Conservation (phyloP, 1,140 invertebrate genomes). For the Temnothorax curvispinosus region DNA sequence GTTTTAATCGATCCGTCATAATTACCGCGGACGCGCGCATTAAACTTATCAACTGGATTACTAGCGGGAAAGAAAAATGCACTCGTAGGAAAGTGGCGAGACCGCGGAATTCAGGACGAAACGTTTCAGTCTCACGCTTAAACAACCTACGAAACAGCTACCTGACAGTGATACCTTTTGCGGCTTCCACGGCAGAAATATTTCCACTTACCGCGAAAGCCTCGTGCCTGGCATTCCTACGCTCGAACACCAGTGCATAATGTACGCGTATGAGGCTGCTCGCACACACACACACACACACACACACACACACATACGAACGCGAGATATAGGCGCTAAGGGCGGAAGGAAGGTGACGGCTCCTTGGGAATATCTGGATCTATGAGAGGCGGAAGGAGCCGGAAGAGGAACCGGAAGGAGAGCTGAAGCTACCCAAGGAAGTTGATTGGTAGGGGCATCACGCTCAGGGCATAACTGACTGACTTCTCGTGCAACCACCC, state of each 20-base stretch:
- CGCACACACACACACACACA: background rate
- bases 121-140: conserved; percentile 38
- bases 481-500: conserved; percentile 61
- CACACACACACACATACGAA: background rate
- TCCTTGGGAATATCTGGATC: conserved; percentile 67
- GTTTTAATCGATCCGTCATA: conserved; percentile 61
- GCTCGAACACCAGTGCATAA: conserved; percentile 34
- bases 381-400: conserved; percentile 33
- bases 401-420: background rate
- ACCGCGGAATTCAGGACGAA: conserved; percentile 38
- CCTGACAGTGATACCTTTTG: conserved; percentile 63
- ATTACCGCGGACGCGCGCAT: conserved; percentile 37
- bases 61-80: conserved; percentile 4
- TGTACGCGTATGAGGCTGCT: conserved; percentile 16
- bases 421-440: conserved; percentile 5
- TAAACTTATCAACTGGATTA: conserved; percentile 14
- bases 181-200: conserved; percentile 64
- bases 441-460: conserved; percentile 80
- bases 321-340: conserved; percentile 1
- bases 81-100: background rate
- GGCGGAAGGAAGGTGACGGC: conserved; percentile 39
- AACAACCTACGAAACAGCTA: conserved; percentile 53
- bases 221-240: conserved; percentile 68
- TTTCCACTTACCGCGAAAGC: conserved; percentile 74
- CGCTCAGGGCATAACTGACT: conserved; percentile 80